A percentile compares a stretch with the other conserved stretches of the same genome.
Evolutionary conservation across 2,113 vertebrate species (phyloP).

Genomic region (Daubentonia madagascariensis): DNA sequence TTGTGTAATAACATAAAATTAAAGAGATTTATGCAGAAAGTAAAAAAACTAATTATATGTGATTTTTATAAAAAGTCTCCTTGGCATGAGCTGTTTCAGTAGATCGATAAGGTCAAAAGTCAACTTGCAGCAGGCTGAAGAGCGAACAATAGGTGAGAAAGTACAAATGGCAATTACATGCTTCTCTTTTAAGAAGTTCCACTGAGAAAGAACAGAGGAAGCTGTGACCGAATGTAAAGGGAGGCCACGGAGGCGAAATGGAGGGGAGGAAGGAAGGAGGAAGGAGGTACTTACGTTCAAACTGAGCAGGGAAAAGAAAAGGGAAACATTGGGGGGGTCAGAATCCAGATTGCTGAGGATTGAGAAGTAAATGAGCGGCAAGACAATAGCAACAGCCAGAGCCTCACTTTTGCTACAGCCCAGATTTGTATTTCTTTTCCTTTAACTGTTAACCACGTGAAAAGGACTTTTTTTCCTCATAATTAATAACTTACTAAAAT

Average conservation of each 20-base stretch:
- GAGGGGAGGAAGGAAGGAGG: background rate
- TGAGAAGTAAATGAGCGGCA: background rate
- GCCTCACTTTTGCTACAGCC: background rate
- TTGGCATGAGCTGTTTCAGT: background rate
- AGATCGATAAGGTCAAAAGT: conserved; percentile 11
- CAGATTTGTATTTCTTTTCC: background rate
- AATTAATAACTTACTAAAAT: background rate
- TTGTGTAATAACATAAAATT: conserved; percentile 41
- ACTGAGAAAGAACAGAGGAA: background rate
- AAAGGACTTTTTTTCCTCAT: background rate
- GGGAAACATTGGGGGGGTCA: background rate
- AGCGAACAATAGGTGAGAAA: background rate
- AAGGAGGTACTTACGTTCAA: background rate
- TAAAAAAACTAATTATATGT: background rate
- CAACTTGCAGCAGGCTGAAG: background rate
- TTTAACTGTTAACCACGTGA: background rate
- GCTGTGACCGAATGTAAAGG: background rate
- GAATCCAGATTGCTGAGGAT: background rate
- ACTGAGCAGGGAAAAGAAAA: background rate
- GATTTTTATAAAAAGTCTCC: conserved; percentile 33
- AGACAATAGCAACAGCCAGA: background rate
- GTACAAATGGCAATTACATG: background rate
- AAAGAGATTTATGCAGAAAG: conserved; percentile 43
- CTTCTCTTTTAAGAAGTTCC: conserved; percentile 20
- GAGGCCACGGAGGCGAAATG: background rate